Percentiles rank a stretch among this genome's conserved stretches.
These are phyloP conservation scores for Orbicella faveolata DNA, from an alignment of 64 coral and sea anemone genomes.

Conservation along the genomic window DNA sequence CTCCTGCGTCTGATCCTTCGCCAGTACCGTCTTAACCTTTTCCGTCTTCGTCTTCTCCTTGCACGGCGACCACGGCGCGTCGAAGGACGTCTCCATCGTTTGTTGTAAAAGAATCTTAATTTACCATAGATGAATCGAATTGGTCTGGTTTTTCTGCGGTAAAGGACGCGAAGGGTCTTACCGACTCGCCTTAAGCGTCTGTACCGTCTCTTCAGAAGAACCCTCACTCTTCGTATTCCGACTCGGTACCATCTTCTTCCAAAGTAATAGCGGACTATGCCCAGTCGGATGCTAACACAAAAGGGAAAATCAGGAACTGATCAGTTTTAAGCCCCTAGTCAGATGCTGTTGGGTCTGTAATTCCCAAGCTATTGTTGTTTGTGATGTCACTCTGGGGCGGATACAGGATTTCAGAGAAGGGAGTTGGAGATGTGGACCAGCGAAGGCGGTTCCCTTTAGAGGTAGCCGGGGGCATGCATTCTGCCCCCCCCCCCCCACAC, in stretches of 20 bases:
- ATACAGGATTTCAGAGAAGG: too few species aligned
- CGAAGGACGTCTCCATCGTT: slow-evolving; percentile 5
- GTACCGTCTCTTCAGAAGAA: slow-evolving; percentile 1
- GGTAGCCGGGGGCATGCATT: too few species aligned
- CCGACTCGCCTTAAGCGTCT: background rate
- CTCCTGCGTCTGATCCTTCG: background rate
- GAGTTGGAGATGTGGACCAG: too few species aligned
- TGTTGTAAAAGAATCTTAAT: background rate
- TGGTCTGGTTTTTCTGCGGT: background rate
- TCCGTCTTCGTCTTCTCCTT: slow-evolving; percentile 23
- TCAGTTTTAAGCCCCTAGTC: background rate
- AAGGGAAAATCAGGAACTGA: background rate
- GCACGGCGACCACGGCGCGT: slow-evolving; percentile 13
- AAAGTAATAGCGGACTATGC: background rate
- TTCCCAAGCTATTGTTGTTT: too few species aligned
- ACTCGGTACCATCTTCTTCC: slow-evolving; percentile 8
- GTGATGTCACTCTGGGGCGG: too few species aligned
- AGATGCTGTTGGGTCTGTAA: background rate
- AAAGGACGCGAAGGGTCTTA: background rate
- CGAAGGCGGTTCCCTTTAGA: too few species aligned
- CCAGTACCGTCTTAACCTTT: background rate
- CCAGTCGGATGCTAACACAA: background rate
- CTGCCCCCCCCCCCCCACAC: too few species aligned
- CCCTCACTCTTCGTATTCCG: background rate
- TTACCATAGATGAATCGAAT: slow-evolving; percentile 17